Conservation (phyloP, 2,888 invertebrate species). For the Heliconius cydno region DNA sequence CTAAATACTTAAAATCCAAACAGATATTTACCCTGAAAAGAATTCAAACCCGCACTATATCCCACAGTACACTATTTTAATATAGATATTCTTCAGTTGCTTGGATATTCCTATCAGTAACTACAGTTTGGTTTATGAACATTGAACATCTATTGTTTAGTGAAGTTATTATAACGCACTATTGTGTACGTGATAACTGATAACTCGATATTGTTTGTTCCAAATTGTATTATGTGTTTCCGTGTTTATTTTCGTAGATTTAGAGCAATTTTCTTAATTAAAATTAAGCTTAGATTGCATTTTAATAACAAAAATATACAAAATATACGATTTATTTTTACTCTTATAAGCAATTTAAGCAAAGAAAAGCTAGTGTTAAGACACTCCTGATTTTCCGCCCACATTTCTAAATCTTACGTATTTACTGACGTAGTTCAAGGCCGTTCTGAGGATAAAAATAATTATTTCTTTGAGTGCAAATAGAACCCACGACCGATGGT, state of each 20-base stretch:
- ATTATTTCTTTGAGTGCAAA: too few relatives aligned
- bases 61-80: background rate
- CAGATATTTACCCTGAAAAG: background rate
- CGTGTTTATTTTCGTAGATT: background rate
- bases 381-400: too few relatives aligned
- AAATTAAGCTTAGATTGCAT: too few relatives aligned
- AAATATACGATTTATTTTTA: too few relatives aligned
- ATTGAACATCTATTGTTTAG: conserved; percentile 24
- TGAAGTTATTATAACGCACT: conserved; percentile 26
- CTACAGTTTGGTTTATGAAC: conserved; percentile 5
- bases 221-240: background rate
- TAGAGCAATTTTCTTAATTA: background rate
- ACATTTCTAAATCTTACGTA: too few relatives aligned
- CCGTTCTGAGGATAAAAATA: too few relatives aligned
- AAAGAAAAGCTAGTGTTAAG: too few relatives aligned
- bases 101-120: background rate
- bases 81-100: background rate
- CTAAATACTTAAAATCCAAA: too few relatives aligned
- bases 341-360: too few relatives aligned
- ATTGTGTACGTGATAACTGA: conserved; percentile 24
- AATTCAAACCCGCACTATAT: background rate
- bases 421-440: too few relatives aligned
- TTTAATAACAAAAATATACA: too few relatives aligned
- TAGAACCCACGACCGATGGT: too few relatives aligned
- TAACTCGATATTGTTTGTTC: conserved; percentile 7